A percentile compares a stretch with the other conserved stretches of the same genome.
Conservation (phyloP, 2,888 invertebrate species). For the Zeuzera pyrina region DNA sequence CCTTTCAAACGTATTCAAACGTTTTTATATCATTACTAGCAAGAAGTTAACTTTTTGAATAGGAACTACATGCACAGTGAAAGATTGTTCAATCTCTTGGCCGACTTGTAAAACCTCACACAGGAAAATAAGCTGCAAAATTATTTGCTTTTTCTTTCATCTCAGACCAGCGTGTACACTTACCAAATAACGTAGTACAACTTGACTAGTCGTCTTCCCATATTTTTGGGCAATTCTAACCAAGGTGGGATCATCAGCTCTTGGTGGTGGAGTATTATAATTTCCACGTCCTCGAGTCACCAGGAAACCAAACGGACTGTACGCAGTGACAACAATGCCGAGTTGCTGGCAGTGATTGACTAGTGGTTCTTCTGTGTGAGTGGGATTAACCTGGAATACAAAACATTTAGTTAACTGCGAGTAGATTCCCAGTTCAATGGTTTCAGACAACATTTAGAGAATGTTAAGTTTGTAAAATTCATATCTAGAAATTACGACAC, state of each 20-base stretch:
- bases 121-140: no score
- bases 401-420: slow-evolving; percentile 3
- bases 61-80: no score
- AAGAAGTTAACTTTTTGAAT: no score
- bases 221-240: slow-evolving; percentile 74
- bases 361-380: slow-evolving; percentile 78
- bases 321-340: slow-evolving; percentile 79
- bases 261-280: slow-evolving; percentile 55
- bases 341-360: slow-evolving; percentile 77
- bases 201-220: slow-evolving; percentile 75
- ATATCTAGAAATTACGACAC: no score
- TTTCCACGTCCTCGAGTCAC: slow-evolving; percentile 35
- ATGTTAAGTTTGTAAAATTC: no score
- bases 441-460: no score
- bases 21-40: no score
- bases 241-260: slow-evolving; percentile 69
- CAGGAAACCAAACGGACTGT: slow-evolving; percentile 76
- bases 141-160: no score
- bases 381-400: slow-evolving; percentile 76
- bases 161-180: slow-evolving; percentile 22
- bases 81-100: no score
- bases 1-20: no score
- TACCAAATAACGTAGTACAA: slow-evolving; percentile 78
- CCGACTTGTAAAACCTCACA: no score
- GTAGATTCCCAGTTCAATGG: neutral